Percentiles rank a stretch among this genome's conserved stretches.
Conservation (phyloP, 2,888 invertebrate species). For the Caenorhabditis wallacei region DNA sequence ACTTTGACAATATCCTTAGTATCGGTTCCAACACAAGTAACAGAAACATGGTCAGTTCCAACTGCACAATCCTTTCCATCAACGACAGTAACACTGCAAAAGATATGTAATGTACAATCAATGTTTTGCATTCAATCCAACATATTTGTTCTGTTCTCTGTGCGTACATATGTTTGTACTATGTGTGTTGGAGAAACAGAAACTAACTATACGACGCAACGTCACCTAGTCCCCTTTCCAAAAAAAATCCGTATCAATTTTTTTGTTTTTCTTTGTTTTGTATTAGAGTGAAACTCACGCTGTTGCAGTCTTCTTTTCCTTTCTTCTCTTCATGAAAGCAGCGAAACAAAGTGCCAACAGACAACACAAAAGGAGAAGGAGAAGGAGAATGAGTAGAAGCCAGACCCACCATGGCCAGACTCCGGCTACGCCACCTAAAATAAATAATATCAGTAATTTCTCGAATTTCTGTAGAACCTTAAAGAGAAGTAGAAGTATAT, state of each 20-base stretch:
- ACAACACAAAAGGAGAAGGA: constrained; percentile 75
- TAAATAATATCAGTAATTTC: neutral
- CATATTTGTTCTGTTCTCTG: constrained; percentile 49
- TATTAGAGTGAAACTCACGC: constrained; percentile 44
- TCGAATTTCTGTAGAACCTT: neutral
- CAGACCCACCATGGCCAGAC: constrained; percentile 78
- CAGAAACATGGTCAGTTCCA: constrained; percentile 57
- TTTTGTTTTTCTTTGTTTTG: constrained; percentile 23
- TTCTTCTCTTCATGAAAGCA: constrained; percentile 47
- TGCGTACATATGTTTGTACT: constrained; percentile 39
- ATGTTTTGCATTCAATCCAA: constrained; percentile 49
- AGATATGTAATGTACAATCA: constrained; percentile 33
- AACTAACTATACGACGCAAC: constrained; percentile 50
- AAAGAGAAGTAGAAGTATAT: neutral
- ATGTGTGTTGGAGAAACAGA: constrained; percentile 37
- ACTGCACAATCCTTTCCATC: constrained; percentile 59
- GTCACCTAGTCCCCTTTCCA: constrained; percentile 1
- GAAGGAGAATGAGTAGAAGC: constrained; percentile 74
- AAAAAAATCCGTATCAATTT: constrained; percentile 25
- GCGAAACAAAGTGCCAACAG: constrained; percentile 70
- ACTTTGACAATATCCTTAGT: constrained; percentile 63
- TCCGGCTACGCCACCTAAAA: constrained; percentile 42
- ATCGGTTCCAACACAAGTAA: constrained; percentile 57
- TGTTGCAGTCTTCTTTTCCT: constrained; percentile 39
- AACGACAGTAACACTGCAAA: constrained; percentile 49